Conservation (phyloP, 2,888 invertebrate genomes). For the Dynastes grantii region DNA sequence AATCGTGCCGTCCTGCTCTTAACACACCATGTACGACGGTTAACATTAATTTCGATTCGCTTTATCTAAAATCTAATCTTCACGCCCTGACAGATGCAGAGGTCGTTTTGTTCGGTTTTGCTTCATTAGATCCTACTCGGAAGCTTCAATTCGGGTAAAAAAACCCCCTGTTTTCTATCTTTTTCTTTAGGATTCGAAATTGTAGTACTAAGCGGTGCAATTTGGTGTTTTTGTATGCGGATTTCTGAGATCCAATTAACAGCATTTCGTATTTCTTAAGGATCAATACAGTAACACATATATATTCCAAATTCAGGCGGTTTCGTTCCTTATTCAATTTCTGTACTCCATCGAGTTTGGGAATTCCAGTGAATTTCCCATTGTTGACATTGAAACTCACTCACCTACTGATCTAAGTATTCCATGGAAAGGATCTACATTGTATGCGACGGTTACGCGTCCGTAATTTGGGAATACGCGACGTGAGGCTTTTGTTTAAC, state of each 20-base stretch:
- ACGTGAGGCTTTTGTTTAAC: not conserved
- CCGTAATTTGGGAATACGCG: too few species aligned
- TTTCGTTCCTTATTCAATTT: too few species aligned
- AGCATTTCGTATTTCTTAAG: too few species aligned
- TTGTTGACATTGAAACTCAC: too few species aligned
- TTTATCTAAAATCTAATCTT: slow-evolving; percentile 35
- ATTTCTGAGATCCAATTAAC: too few species aligned
- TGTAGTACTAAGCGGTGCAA: not conserved
- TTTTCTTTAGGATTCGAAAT: not conserved
- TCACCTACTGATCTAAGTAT: too few species aligned
- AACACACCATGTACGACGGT: slow-evolving; percentile 19
- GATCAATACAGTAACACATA: too few species aligned
- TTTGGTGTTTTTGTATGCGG: not conserved
- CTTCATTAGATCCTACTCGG: slow-evolving; percentile 7
- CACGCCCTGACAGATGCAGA: slow-evolving; percentile 16
- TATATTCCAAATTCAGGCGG: too few species aligned
- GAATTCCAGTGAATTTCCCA: too few species aligned
- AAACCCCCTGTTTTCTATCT: slow-evolving; percentile 8
- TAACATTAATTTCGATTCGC: slow-evolving; percentile 27
- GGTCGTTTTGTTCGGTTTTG: slow-evolving; percentile 22
- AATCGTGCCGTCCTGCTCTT: not conserved
- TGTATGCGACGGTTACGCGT: too few species aligned
- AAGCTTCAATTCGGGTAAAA: not conserved
- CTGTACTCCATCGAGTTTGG: too few species aligned
- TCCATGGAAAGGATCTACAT: too few species aligned